These are phyloP conservation scores for Nestor notabilis DNA, from an alignment of 2,113 vertebrate species.

Conservation along the genomic window DNA sequence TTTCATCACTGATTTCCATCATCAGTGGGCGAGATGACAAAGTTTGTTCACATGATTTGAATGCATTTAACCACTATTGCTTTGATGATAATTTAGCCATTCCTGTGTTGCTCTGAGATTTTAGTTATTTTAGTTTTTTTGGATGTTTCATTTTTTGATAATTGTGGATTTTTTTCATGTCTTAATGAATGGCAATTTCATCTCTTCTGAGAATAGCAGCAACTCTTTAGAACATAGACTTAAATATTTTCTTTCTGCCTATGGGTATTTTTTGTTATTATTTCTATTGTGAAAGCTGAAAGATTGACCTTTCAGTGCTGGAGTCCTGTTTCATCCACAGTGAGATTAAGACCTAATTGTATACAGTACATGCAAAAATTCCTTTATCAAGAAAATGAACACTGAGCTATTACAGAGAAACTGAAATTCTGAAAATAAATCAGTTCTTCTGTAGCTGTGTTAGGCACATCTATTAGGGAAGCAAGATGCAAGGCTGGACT, in stretches of 20 bases:
- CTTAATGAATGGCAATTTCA: not conserved
- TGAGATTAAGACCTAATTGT: not conserved
- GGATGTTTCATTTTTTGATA: not conserved
- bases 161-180: not conserved
- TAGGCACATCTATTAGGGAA: not conserved
- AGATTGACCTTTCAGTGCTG: not conserved
- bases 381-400: not conserved
- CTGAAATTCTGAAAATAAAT: not conserved
- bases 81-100: not conserved
- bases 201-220: not conserved
- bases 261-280: not conserved
- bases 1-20: not conserved
- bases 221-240: not conserved
- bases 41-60: not conserved
- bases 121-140: not conserved
- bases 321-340: not conserved
- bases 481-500: not conserved
- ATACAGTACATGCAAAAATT: not conserved
- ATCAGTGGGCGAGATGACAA: not conserved
- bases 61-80: not conserved
- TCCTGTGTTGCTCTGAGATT: not conserved
- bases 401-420: not conserved
- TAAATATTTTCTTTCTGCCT: not conserved
- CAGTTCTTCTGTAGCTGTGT: not conserved
- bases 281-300: slow-evolving; percentile 5